Evolutionary conservation across 2,888 invertebrate species (phyloP), one percentile per base, ranked within the genome.

Genomic region (Dicycla oo): DNA sequence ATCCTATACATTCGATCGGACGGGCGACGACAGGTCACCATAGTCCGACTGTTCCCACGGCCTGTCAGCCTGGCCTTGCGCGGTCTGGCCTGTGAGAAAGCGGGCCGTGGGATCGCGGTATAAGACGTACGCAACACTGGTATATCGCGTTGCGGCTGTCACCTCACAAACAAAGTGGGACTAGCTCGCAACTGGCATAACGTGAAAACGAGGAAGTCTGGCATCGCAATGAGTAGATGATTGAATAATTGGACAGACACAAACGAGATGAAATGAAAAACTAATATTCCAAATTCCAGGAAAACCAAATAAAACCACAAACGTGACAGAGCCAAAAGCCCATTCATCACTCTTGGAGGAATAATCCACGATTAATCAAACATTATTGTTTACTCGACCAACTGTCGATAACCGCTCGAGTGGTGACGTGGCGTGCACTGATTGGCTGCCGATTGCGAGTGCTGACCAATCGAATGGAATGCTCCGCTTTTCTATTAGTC

Each of bases 361-460:
- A 73, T 80, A 77, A 83, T 85, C 72, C 63, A 13, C n/a, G 61
- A 77, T 83, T 85, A 83, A 83, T 85, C 77, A 74, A 83, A 75
- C 68, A 83, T 70, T 70, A 80, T 80, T 83, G 75, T 81, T 67
- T 73, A 74, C 80, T 30, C 66, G 56, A 62, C 76, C 67, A 63
- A 68, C 83, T 58, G 83, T 80, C 80, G 80, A 83, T 70, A 80
- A 57, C 65, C 67, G 57, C 20, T 75, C 58, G 65, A 80, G 74
- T 82, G 51, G 69, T 69, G 81, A 80, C 65, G 83, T 80, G 68
- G 75, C 67, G 51, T 20, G 65, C 70, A 38, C 68, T 81, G 75
- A 81, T 83, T 83, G 81, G 84, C 62, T 70, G 58, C 63, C 58
- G 63, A 71, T 40, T 13, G 65, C 69, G 63, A 78, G 43, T 56